These are phyloP conservation scores for Coleophora deauratella DNA, from an alignment of 2,888 invertebrate genomes.

Conservation along the genomic window DNA sequence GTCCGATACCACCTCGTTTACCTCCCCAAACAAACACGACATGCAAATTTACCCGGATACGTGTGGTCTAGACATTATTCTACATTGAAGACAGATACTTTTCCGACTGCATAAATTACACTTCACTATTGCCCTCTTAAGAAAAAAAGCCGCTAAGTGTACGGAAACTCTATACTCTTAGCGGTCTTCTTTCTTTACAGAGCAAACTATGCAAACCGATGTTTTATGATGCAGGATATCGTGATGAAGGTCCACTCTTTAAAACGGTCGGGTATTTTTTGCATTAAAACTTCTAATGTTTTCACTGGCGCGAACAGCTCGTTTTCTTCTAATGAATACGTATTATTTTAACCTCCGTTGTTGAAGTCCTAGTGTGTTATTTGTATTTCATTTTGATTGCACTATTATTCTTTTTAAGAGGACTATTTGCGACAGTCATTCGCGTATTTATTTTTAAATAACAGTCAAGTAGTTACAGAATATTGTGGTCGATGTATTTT, in stretches of 20 bases:
- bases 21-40: conserved; percentile 4
- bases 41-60: conserved; percentile 11
- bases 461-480: too few relatives aligned
- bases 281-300: conserved; percentile 30
- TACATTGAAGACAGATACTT: conserved; percentile 46
- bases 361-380: background rate
- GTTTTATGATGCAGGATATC: conserved; percentile 62
- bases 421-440: background rate
- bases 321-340: conserved; percentile 23
- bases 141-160: too few relatives aligned
- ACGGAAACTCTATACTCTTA: too few relatives aligned
- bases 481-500: too few relatives aligned
- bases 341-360: conserved; percentile 13
- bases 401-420: background rate
- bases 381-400: background rate
- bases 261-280: conserved; percentile 32
- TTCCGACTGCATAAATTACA: conserved; percentile 61
- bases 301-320: conserved; percentile 30
- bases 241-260: conserved; percentile 52
- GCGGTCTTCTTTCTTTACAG: too few relatives aligned
- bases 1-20: conserved; percentile 6
- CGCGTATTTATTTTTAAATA: background rate
- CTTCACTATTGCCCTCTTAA: too few relatives aligned
- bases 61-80: conserved; percentile 18
- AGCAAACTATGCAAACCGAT: conserved; percentile 59